Percentiles rank a stretch among this genome's conserved stretches.
These are phyloP conservation scores for Gari tellinella DNA, from an alignment of 2,888 invertebrate genomes.

Conservation along the genomic window DNA sequence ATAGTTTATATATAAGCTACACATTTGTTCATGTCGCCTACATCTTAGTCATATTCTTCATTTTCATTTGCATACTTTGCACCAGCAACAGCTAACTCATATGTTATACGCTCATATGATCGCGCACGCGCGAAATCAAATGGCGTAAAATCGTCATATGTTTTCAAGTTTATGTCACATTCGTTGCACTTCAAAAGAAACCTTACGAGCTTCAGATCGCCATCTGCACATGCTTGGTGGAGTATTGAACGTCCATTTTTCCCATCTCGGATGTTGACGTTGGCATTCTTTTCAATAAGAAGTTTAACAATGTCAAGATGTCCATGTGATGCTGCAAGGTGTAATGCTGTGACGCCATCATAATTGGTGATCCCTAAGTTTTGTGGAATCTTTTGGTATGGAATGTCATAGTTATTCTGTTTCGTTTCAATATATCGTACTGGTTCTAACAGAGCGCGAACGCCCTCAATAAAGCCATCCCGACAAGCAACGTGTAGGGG, in stretches of 20 bases:
- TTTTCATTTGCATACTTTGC: conserved; percentile 19
- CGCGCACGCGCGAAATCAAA: conserved; percentile 51
- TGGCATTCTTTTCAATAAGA: conserved; percentile 37
- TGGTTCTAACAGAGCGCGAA: too few species aligned
- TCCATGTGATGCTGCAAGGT: conserved; percentile 32
- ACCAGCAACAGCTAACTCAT: conserved; percentile 40
- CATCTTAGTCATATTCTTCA: conserved; percentile 8
- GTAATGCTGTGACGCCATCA: conserved; percentile 42
- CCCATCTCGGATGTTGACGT: conserved; percentile 42
- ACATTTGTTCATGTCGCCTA: too few species aligned
- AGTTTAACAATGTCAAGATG: conserved; percentile 35
- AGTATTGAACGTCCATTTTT: conserved; percentile 50
- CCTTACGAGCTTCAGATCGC: conserved; percentile 30
- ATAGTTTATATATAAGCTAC: too few species aligned
- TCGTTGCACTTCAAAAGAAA: conserved; percentile 17
- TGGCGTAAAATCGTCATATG: conserved; percentile 53
- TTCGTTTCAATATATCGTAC: too few species aligned
- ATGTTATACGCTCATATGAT: conserved; percentile 39
- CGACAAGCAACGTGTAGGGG: too few species aligned
- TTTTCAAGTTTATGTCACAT: conserved; percentile 50
- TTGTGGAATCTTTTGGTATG: conserved; percentile 49
- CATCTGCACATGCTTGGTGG: conserved; percentile 34
- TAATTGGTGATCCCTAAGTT: conserved; percentile 39
- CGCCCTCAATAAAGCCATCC: too few species aligned
- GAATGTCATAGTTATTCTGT: conserved; percentile 29